phyloP scores from a whole-genome alignment of 2,888 invertebrate genomes.

The Chaetogeoica ovagalla region DNA sequence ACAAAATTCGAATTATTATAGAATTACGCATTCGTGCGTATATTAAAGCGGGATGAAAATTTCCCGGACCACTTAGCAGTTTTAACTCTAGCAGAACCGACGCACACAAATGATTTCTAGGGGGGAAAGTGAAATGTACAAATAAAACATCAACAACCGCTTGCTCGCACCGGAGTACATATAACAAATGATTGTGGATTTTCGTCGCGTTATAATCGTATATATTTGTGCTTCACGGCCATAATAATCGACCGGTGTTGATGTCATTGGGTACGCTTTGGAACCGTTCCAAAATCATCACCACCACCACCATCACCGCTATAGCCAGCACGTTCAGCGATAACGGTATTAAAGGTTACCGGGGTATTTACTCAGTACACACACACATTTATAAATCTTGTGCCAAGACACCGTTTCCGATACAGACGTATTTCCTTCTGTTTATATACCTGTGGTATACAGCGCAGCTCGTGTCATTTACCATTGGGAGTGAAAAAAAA shows the following conservation, averaged over 20 bases:
- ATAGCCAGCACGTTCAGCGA: constrained; percentile 15
- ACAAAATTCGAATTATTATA: too few species aligned
- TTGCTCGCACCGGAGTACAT: neutral
- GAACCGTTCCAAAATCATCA: constrained; percentile 30
- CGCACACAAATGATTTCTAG: neutral
- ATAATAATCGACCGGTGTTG: constrained; percentile 44
- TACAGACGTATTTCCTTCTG: neutral
- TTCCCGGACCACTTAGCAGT: neutral
- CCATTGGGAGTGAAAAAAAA: neutral
- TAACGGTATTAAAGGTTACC: constrained; percentile 52
- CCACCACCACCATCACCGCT: constrained; percentile 7
- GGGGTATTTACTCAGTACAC: constrained; percentile 11
- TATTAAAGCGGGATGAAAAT: neutral
- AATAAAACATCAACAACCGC: constrained; percentile 12
- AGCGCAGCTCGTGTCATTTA: too few species aligned
- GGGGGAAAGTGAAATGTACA: neutral
- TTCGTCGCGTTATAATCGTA: constrained; percentile 30
- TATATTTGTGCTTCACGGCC: neutral
- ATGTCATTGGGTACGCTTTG: constrained; percentile 51
- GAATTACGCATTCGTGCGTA: neutral
- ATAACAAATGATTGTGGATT: neutral
- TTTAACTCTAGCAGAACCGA: neutral
- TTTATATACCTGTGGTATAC: neutral
- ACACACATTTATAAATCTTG: neutral
- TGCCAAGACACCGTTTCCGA: constrained; percentile 42